Evolutionary conservation across 1,140 invertebrate species (phyloP), one percentile per base, ranked within the genome.

Genomic region (Psilanteris sp.): DNA sequence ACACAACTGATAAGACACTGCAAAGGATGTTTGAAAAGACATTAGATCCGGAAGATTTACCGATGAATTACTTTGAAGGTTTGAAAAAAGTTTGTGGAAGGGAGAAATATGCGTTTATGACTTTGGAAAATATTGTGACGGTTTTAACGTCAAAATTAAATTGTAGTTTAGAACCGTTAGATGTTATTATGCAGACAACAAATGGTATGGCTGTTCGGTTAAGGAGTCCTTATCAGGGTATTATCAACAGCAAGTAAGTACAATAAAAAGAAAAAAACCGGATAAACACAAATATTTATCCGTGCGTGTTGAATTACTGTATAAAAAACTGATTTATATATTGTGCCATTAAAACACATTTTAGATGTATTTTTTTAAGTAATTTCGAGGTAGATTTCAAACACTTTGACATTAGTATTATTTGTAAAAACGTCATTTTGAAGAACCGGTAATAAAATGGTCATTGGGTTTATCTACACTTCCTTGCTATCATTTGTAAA

Each of bases 101-200:
- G 10, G 34, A 82, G 0, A 87, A 85, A 14, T 88, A 87, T 36
- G 84, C 86, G 1, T 88, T 89, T 41, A 85, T 88, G 82, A 77
- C 78, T 0, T 18, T 83, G 6, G 87, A 89, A 14, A 83, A 80
- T 14, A 85, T 86, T 61, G 83, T 83, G 3, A 46, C 79, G 0
- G 77, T 86, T 34, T 41, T 88, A 1, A 77, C 81, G 22, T 68
- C 79, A 0, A 80, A 67, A 32, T 34, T 87, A 1, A 70, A 81
- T 24, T 89, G 87, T 48, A 79, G 59, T 0, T 43, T 89, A 4
- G 85, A 86, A 37, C 81, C 85, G 13, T 37, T 89, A 7, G 85
- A 89, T 50, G 62, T 71, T 0, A 86, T 88, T 16, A 82, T 82
- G 67, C 87, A 88, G 41, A 74, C 71, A 0, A 87, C 87, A 0